Evolutionary conservation across 2,797 vertebrate species (phyloP).

Genomic region (Cetoscarus ocellatus): DNA sequence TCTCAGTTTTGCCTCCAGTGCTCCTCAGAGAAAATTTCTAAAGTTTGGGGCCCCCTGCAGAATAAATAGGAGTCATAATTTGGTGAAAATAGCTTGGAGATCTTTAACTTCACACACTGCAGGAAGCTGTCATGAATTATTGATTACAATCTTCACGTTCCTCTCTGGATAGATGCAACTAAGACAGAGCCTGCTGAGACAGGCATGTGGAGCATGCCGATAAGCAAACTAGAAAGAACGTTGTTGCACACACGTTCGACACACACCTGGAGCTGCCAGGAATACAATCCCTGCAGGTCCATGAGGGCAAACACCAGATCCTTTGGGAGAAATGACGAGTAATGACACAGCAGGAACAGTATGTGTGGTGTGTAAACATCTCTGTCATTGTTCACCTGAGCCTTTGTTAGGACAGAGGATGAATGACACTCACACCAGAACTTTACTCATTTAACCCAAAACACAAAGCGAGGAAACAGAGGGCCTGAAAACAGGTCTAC

Average conservation of each 20-base stretch:
- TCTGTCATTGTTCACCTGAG: conserved; percentile 51
- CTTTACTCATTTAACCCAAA: conserved; percentile 66
- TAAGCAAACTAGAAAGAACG: conserved; percentile 12
- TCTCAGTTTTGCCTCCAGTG: not conserved
- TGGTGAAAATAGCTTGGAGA: conserved; percentile 35
- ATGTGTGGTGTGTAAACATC: conserved; percentile 34
- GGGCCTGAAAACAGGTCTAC: conserved; percentile 30
- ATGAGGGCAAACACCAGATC: conserved; percentile 19
- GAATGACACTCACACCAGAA: conserved; percentile 69
- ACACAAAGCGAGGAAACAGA: conserved; percentile 52
- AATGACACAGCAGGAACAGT: conserved; percentile 51
- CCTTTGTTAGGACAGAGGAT: conserved; percentile 57
- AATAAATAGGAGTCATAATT: conserved; percentile 12
- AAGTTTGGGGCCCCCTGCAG: not conserved
- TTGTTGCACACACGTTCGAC: not conserved
- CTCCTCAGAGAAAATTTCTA: not conserved
- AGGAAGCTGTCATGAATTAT: conserved; percentile 57
- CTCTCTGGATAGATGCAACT: conserved; percentile 38
- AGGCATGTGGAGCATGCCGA: conserved; percentile 17
- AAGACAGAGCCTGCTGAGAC: conserved; percentile 11
- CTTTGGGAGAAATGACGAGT: conserved; percentile 23
- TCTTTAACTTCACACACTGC: conserved; percentile 45
- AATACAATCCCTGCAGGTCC: conserved; percentile 7
- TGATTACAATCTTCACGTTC: conserved; percentile 42
- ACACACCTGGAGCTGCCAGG: not conserved